Percentiles rank a stretch among this genome's conserved stretches.
Conservation (phyloP, 2,797 vertebrate species). For the Coluber constrictor region DNA sequence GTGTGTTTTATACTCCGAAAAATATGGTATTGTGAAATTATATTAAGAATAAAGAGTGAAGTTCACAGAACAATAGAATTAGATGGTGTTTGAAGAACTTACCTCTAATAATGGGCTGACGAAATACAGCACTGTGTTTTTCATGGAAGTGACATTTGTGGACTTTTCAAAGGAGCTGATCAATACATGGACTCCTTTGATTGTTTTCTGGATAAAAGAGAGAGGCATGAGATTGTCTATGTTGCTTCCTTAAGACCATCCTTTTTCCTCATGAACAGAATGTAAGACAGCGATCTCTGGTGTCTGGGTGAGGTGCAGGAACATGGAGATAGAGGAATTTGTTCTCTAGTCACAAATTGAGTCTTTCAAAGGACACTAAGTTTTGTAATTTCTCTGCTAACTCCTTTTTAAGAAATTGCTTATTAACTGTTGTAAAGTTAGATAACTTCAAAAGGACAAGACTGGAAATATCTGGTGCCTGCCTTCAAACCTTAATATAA, state of each 20-base stretch:
- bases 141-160: neutral
- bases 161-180: neutral
- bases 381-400: neutral
- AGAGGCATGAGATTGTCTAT: neutral
- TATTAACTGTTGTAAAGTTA: neutral
- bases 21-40: neutral
- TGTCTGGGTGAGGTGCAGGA: neutral
- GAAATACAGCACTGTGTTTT: neutral
- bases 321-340: neutral
- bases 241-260: neutral
- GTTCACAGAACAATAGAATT: neutral
- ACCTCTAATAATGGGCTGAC: neutral
- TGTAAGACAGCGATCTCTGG: neutral
- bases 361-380: neutral
- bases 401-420: neutral
- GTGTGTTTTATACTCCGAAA: too few relatives aligned
- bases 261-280: neutral
- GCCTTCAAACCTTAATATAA: neutral
- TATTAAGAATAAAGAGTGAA: neutral
- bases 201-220: neutral
- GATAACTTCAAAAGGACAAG: neutral
- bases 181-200: neutral
- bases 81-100: neutral
- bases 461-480: neutral
- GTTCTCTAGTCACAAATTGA: neutral